phyloP scores from a whole-genome alignment of 1,140 invertebrate species.

The Zaprionus africanus region DNA sequence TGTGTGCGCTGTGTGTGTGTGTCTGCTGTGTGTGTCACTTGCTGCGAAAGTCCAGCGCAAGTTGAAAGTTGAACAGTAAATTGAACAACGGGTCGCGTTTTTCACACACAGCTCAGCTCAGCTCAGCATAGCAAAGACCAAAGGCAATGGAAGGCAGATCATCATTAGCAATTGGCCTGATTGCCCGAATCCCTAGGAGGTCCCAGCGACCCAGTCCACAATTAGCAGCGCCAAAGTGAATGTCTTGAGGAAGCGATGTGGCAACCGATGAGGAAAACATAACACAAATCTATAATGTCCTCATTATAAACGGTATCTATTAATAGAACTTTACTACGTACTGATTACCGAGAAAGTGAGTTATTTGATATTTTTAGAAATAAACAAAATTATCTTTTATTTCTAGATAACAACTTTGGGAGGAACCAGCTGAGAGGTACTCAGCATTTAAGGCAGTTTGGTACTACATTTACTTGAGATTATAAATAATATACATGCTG shows the following conservation, averaged over 20 bases:
- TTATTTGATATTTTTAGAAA: background rate
- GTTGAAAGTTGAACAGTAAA: constrained; percentile 75
- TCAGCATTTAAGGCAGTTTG: no score
- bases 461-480: no score
- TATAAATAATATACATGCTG: no score
- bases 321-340: background rate
- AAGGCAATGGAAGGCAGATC: constrained; percentile 39
- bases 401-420: background rate
- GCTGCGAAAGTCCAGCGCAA: constrained; percentile 74
- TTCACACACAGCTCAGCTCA: constrained; percentile 39
- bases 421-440: background rate
- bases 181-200: constrained; percentile 49
- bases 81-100: constrained; percentile 50
- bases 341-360: background rate
- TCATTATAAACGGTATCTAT: background rate
- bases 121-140: constrained; percentile 11
- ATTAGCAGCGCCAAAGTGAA: constrained; percentile 48
- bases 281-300: background rate
- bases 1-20: constrained; percentile 17
- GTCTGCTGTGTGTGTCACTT: constrained; percentile 68
- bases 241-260: background rate
- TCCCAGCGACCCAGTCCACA: constrained; percentile 25
- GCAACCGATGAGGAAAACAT: background rate
- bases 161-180: constrained; percentile 58
- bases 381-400: background rate